These are phyloP conservation scores for Silurus lanzhouensis DNA, from an alignment of 2,797 vertebrate genomes.

Conservation along the genomic window DNA sequence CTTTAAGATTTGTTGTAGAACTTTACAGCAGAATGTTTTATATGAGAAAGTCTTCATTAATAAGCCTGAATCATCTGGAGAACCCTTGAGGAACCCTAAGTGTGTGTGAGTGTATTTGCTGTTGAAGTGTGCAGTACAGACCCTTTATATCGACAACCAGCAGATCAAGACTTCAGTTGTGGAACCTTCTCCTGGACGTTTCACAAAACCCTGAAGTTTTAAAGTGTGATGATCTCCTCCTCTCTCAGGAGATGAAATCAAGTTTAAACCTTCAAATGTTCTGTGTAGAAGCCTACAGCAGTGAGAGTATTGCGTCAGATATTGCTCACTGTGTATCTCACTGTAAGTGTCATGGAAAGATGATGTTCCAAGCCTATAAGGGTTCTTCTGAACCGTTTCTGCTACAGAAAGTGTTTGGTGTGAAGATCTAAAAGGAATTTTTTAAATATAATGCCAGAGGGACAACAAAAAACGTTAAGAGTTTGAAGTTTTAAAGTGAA, in stretches of 20 bases:
- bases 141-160: not conserved
- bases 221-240: not conserved
- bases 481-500: not conserved
- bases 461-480: not conserved
- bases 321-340: too few relatives aligned
- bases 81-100: not conserved
- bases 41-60: not conserved
- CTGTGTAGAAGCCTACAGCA: not conserved
- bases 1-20: not conserved
- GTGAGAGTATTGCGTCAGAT: too few relatives aligned
- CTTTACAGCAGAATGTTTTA: not conserved
- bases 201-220: too few relatives aligned
- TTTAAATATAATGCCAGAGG: not conserved
- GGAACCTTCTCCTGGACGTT: not conserved
- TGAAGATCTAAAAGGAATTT: not conserved
- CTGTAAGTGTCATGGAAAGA: too few relatives aligned
- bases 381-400: not conserved
- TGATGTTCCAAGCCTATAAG: not conserved
- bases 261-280: not conserved
- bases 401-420: not conserved
- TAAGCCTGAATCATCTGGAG: not conserved
- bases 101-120: not conserved
- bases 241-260: not conserved
- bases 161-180: not conserved
- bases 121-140: not conserved